These are phyloP conservation scores for Idaea dimidiata DNA, from an alignment of 2,888 invertebrate genomes.

Conservation along the genomic window DNA sequence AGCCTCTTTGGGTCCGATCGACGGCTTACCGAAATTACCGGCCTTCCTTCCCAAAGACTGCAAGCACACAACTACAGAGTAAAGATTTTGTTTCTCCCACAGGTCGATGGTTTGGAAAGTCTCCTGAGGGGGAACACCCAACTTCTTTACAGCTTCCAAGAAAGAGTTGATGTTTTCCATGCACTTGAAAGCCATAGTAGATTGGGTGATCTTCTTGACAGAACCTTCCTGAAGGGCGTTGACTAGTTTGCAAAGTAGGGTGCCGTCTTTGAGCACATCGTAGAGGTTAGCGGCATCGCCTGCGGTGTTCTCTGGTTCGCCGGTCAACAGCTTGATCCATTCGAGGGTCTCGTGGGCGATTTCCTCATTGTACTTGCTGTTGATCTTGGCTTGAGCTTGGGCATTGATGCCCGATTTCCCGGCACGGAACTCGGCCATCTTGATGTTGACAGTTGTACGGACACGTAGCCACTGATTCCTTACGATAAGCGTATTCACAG, in stretches of 20 bases:
- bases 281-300: constrained; percentile 96
- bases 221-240: constrained; percentile 92
- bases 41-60: constrained; percentile 97
- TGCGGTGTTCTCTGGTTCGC: constrained; percentile 89
- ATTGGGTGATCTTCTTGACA: constrained; percentile 95
- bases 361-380: constrained; percentile 97
- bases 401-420: constrained; percentile 77
- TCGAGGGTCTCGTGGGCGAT: constrained; percentile 94
- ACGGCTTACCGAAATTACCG: constrained; percentile 90
- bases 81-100: constrained; percentile 97
- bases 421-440: constrained; percentile 74
- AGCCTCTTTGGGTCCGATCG: constrained; percentile 97
- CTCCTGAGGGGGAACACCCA: constrained; percentile 96
- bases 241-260: constrained; percentile 92
- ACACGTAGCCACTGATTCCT: constrained; percentile 71
- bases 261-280: constrained; percentile 93
- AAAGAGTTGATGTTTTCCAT: constrained; percentile 99
- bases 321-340: constrained; percentile 94
- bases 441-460: constrained; percentile 61
- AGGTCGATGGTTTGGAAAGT: constrained; percentile 99
- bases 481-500: constrained; percentile 61
- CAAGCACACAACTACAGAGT: constrained; percentile 97
- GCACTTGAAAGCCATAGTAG: constrained; percentile 96
- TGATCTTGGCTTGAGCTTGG: constrained; percentile 84
- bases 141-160: constrained; percentile 88